Conservation (phyloP, 2,888 invertebrate genomes). For the Selenia dentaria region DNA sequence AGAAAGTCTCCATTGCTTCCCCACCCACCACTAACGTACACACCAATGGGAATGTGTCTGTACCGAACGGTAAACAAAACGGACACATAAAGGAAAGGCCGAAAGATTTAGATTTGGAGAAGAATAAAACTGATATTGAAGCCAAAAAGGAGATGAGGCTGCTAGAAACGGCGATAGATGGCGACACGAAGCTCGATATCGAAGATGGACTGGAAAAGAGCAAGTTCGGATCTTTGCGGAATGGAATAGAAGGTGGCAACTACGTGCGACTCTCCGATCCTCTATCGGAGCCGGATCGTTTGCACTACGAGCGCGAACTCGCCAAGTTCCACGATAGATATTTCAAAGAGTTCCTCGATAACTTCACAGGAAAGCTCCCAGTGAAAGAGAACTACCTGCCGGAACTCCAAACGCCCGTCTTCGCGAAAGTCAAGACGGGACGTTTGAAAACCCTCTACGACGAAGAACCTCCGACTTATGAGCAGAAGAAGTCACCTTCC, state of each 20-base stretch:
- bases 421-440: slow-evolving; percentile 73
- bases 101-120: slow-evolving; percentile 66
- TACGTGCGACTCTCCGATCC: slow-evolving; percentile 73
- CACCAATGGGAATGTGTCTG: slow-evolving; percentile 46
- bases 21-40: slow-evolving; percentile 49
- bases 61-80: slow-evolving; percentile 11
- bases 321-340: slow-evolving; percentile 77
- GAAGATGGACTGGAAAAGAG: slow-evolving; percentile 65
- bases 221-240: slow-evolving; percentile 76
- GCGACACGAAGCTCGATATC: slow-evolving; percentile 40
- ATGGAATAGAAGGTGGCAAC: slow-evolving; percentile 67
- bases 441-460: slow-evolving; percentile 66
- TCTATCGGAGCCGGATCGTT: slow-evolving; percentile 59
- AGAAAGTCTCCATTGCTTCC: slow-evolving; percentile 62
- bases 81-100: slow-evolving; percentile 55
- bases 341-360: slow-evolving; percentile 69
- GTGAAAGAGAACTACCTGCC: slow-evolving; percentile 75
- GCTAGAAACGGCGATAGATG: slow-evolving; percentile 33
- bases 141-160: slow-evolving; percentile 49
- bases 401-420: slow-evolving; percentile 76
- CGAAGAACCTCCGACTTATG: slow-evolving; percentile 66
- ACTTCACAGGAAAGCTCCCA: slow-evolving; percentile 60
- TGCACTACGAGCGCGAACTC: slow-evolving; percentile 74
- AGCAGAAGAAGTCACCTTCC: slow-evolving; percentile 65
- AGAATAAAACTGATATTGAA: slow-evolving; percentile 46